phyloP scores from a whole-genome alignment of 2,888 invertebrate species.

The Leptothorax acervorum region DNA sequence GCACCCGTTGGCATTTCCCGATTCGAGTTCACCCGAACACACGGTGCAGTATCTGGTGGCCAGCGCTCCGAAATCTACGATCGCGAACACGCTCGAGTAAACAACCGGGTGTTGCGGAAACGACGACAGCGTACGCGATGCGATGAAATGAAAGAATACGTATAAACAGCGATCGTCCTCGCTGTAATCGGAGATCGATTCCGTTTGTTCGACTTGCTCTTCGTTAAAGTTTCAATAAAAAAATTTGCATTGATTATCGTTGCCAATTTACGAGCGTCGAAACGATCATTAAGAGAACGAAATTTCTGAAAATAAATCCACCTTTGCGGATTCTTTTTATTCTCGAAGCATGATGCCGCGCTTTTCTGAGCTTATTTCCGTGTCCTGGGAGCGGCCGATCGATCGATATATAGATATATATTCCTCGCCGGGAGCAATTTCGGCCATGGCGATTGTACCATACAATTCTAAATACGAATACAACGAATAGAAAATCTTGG shows the following conservation, averaged over 20 bases:
- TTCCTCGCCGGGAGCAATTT: conserved; percentile 63
- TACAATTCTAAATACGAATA: conserved; percentile 52
- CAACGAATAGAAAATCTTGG: conserved; percentile 44
- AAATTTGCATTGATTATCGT: neutral
- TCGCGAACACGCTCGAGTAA: conserved; percentile 36
- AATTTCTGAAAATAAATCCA: conserved; percentile 13
- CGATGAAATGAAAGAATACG: conserved; percentile 27
- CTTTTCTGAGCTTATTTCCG: conserved; percentile 54
- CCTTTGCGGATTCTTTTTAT: neutral
- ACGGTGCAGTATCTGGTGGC: conserved; percentile 7
- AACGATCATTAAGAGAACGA: conserved; percentile 11
- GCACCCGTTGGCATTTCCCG: conserved; percentile 31
- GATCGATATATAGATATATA: conserved; percentile 50
- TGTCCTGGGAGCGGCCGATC: conserved; percentile 51
- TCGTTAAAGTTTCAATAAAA: neutral
- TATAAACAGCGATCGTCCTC: conserved; percentile 36
- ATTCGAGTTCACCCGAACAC: conserved; percentile 20
- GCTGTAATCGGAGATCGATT: conserved; percentile 3
- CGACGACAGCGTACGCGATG: neutral
- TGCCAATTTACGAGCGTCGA: conserved; percentile 19
- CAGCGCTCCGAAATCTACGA: conserved; percentile 28
- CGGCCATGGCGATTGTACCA: conserved; percentile 62
- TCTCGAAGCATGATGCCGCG: conserved; percentile 29
- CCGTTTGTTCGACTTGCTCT: neutral
- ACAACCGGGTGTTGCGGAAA: conserved; percentile 42